phyloP scores from a whole-genome alignment of 37 sponge, comb jelly and placozoan genomes.

The Corticium candelabrum region DNA sequence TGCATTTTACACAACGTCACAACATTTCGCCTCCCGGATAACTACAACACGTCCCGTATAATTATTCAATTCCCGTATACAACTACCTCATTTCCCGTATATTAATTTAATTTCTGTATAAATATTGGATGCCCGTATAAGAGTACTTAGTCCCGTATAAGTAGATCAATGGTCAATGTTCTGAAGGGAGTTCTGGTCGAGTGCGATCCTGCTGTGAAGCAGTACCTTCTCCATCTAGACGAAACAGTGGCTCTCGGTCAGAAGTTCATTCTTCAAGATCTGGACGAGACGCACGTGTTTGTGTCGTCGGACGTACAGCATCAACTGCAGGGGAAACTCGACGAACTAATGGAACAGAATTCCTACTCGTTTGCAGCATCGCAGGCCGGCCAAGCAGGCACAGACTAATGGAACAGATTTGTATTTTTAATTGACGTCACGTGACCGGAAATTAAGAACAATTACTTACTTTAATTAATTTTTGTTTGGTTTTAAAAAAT shows the following conservation, averaged over 20 bases:
- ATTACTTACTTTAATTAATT: too few species aligned
- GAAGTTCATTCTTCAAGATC: conserved; percentile 66
- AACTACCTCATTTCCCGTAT: too few species aligned
- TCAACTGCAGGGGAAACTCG: conserved; percentile 46
- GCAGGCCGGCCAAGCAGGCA: neutral
- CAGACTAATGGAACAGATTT: too few species aligned
- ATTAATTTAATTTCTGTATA: too few species aligned
- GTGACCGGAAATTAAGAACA: too few species aligned
- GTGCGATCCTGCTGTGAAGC: conserved; percentile 69
- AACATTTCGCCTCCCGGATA: neutral
- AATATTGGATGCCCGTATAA: too few species aligned
- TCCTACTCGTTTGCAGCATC: conserved; percentile 43
- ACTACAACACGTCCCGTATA: too few species aligned
- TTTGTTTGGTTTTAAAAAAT: too few species aligned
- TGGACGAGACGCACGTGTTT: conserved; percentile 75
- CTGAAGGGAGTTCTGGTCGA: neutral
- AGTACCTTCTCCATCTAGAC: conserved; percentile 69
- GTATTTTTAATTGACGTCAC: too few species aligned
- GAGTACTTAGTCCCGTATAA: neutral
- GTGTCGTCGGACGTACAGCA: conserved; percentile 43
- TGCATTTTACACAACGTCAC: conserved; percentile 49
- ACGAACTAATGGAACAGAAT: conserved; percentile 69
- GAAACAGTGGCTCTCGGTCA: conserved; percentile 45
- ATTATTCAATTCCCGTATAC: too few species aligned
- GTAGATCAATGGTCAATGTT: neutral